phyloP scores from a whole-genome alignment of 2,888 invertebrate genomes.

The Homarus gammarus region DNA sequence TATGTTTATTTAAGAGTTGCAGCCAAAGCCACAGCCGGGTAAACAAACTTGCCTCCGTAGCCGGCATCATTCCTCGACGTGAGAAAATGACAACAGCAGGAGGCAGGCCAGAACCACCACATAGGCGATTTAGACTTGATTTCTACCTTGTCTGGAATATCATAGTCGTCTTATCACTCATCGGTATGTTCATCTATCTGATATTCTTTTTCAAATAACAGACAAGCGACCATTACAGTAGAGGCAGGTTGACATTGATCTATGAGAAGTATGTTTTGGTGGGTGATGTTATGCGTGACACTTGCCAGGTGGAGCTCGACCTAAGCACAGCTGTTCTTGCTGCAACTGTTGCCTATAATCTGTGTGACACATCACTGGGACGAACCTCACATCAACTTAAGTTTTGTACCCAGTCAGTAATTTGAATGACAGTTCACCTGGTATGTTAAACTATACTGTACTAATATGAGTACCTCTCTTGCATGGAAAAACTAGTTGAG shows the following conservation, averaged over 20 bases:
- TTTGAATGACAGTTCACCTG: too few species aligned
- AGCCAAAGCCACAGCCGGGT: too few species aligned
- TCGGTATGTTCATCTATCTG: constrained; percentile 73
- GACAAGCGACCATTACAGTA: not conserved
- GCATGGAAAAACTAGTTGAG: too few species aligned
- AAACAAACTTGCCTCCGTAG: too few species aligned
- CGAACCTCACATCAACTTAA: too few species aligned
- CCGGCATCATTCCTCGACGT: too few species aligned
- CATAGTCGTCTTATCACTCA: constrained; percentile 40
- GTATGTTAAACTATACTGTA: too few species aligned
- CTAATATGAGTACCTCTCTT: too few species aligned
- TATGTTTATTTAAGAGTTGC: too few species aligned
- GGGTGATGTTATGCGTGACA: not conserved
- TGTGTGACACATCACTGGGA: not conserved
- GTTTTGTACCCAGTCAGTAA: too few species aligned
- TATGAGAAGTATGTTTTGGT: not conserved
- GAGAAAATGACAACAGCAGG: not conserved
- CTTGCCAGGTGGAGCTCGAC: not conserved
- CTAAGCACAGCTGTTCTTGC: not conserved
- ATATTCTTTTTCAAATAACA: constrained; percentile 67
- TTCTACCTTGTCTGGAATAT: constrained; percentile 71
- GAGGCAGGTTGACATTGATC: not conserved
- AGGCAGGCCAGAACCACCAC: not conserved
- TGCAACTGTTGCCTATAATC: not conserved
- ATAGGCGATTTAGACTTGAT: constrained; percentile 25